Evolutionary conservation across 2,797 vertebrate species (phyloP), one percentile per base, ranked within the genome.

Genomic region (Macroramphosus scolopax): DNA sequence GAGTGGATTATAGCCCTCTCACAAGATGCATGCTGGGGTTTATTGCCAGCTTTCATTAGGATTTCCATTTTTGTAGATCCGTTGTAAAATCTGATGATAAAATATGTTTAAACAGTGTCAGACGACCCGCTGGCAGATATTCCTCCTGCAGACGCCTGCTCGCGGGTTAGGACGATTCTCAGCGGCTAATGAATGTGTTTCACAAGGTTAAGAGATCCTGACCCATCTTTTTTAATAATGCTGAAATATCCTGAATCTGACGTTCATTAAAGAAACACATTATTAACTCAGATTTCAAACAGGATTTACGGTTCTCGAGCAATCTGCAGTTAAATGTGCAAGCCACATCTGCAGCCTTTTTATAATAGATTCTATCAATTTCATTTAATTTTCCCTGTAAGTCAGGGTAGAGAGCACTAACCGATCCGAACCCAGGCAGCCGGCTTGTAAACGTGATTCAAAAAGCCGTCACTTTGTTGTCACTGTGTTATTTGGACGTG

Each of bases 401-500:
- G 20, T 22, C n/a, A n/a, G n/a, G n/a, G n/a, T n/a, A n/a, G 20
- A 22, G 20, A 22, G 20, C 20, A 22, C 6, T 22, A 3, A 6
- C 20, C 6, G 20, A 3, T 3, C 6, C 20, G 3, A 22, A 22
- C 6, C 20, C 20, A 6, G 6, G 20, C 3, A 22, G 6, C 20
- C 14, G 9, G n/a, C n/a, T n/a, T n/a, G n/a, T n/a, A n/a, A n/a
- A n/a, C n/a, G n/a, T n/a, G n/a, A n/a, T n/a, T n/a, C n/a, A n/a
- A n/a, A n/a, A n/a, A 62, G 45, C 28, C 4, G n/a, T 68, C 62
- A 78, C 66, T 71, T 72, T 74, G 63, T 61, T 22, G 6, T 3
- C 3, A 22, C 20, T 22, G 10, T 18, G 7, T 30, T 22, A 30
- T 24, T 42, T 48, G 16, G 17, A 16, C 8, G 18, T 8, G 4